Percentiles rank a stretch among this genome's conserved stretches.
Evolutionary conservation across 1,140 invertebrate genomes (phyloP).

Genomic region (Neodiprion fabricii): DNA sequence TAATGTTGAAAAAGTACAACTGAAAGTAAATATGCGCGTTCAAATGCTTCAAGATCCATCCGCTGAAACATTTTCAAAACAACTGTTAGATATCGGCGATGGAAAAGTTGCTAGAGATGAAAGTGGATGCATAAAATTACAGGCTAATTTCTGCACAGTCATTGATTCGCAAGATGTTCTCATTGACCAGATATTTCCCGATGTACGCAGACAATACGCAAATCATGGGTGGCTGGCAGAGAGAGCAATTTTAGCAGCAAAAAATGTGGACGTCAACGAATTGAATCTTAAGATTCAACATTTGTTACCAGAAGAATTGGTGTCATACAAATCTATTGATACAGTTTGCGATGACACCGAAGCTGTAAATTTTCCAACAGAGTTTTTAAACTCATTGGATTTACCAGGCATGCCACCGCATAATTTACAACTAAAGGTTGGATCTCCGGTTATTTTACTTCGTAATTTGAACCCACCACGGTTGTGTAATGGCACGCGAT

Average conservation of each 20-base stretch:
- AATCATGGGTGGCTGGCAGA: conserved; percentile 42
- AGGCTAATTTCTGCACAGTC: conserved; percentile 27
- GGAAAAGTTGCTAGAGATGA: conserved; percentile 18
- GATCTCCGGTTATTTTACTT: conserved; percentile 32
- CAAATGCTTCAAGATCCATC: conserved; percentile 34
- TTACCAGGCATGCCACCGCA: conserved; percentile 37
- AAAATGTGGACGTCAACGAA: conserved; percentile 9
- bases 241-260: conserved; percentile 38
- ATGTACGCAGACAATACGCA: conserved; percentile 37
- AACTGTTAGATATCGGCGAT: conserved; percentile 34
- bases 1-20: conserved; percentile 26
- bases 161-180: conserved; percentile 21
- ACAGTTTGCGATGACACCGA: conserved; percentile 27
- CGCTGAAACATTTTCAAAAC: conserved; percentile 35
- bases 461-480: conserved; percentile 29
- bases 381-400: conserved; percentile 39
- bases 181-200: conserved; percentile 38
- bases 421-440: conserved; percentile 28
- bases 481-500: conserved; percentile 41
- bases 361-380: conserved; percentile 25
- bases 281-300: conserved; percentile 13
- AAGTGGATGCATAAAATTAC: conserved; percentile 24
- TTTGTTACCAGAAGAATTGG: background rate
- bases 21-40: conserved; percentile 38
- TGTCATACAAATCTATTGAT: conserved; percentile 21